A percentile compares a stretch with the other conserved stretches of the same genome.
Conservation (phyloP, 2,113 vertebrate species). For the Parus major region DNA sequence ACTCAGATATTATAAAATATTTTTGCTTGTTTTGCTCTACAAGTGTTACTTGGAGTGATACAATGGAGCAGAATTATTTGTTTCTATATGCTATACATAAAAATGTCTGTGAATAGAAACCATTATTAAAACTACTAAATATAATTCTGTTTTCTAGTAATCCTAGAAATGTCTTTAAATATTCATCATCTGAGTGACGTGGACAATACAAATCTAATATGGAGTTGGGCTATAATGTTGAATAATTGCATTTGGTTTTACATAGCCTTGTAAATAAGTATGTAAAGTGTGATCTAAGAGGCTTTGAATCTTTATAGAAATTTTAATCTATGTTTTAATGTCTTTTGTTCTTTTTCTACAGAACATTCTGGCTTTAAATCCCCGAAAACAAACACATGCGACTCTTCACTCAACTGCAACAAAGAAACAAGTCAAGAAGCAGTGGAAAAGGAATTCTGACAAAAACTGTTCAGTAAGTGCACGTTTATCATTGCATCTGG, state of each 20-base stretch:
- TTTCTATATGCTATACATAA: not conserved
- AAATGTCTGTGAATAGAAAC: not conserved
- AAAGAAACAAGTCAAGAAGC: constrained; percentile 88
- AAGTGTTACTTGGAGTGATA: not conserved
- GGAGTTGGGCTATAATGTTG: not conserved
- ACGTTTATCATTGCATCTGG: not conserved
- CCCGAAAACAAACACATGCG: constrained; percentile 78
- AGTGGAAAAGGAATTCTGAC: constrained; percentile 90
- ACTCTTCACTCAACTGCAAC: constrained; percentile 81
- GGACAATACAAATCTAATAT: not conserved
- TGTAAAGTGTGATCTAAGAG: not conserved
- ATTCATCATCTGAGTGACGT: not conserved
- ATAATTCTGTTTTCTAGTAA: not conserved
- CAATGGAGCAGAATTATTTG: not conserved
- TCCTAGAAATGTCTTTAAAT: not conserved
- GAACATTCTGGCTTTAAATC: constrained; percentile 88
- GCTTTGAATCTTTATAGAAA: not conserved
- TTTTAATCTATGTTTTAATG: not conserved
- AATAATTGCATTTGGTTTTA: not conserved
- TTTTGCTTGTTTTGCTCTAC: not conserved
- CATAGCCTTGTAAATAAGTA: not conserved
- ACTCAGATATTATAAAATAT: not conserved
- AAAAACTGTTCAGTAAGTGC: constrained; percentile 84
- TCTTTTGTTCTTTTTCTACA: constrained; percentile 42
- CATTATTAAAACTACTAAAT: not conserved